Percentiles rank a stretch among this genome's conserved stretches.
Conservation (phyloP, 2,113 vertebrate species). For the Brachirus orientalis region DNA sequence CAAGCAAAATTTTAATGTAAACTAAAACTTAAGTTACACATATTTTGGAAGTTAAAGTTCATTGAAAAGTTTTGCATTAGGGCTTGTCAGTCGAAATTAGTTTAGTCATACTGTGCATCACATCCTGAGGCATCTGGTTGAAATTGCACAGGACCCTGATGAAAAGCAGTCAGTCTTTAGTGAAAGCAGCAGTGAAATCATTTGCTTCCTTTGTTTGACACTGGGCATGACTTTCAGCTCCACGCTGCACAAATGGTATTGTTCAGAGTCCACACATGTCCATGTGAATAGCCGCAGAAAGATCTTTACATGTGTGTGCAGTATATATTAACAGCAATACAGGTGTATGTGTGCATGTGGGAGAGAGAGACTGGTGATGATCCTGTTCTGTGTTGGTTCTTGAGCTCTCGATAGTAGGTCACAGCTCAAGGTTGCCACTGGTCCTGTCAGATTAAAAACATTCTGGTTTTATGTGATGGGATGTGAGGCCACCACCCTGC, state of each 20-base stretch:
- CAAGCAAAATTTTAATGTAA: neutral
- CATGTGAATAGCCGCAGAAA: neutral
- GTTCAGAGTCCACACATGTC: neutral
- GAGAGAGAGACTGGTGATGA: neutral
- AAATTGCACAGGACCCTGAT: conserved; percentile 14
- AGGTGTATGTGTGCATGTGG: neutral
- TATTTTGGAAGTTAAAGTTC: no score
- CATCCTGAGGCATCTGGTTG: neutral
- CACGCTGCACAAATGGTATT: conserved; percentile 2
- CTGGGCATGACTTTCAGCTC: neutral
- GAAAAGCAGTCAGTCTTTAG: conserved; percentile 18
- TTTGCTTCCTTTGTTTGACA: conserved; percentile 13
- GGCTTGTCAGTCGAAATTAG: neutral
- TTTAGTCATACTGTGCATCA: conserved; percentile 18
- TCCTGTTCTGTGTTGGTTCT: conserved; percentile 53
- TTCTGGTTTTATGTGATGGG: conserved; percentile 33
- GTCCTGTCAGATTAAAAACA: conserved; percentile 41
- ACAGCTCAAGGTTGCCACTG: conserved; percentile 55
- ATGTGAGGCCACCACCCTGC: conserved; percentile 4
- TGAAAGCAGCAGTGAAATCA: neutral
- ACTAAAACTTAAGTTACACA: conserved; percentile 10
- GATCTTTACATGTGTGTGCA: neutral
- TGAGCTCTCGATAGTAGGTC: conserved; percentile 47
- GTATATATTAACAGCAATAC: neutral
- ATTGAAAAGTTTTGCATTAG: no score